These are phyloP conservation scores for Coreoperca whiteheadi DNA, from an alignment of 2,113 vertebrate genomes.

Conservation along the genomic window DNA sequence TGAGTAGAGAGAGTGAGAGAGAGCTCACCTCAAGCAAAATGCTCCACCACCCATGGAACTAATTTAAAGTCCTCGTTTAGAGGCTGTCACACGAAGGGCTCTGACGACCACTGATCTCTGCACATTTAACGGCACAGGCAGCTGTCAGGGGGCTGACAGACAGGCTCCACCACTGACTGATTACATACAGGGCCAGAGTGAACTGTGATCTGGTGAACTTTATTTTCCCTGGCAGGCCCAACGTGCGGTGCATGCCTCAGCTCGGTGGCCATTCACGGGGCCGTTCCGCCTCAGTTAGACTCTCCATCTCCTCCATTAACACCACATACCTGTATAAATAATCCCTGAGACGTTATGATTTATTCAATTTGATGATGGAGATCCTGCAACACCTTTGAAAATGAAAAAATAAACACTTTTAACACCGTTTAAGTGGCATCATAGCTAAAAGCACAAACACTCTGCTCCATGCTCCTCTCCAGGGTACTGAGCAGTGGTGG, in stretches of 20 bases:
- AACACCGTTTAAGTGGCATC: slow-evolving; percentile 49
- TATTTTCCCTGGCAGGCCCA: slow-evolving; percentile 83
- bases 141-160: slow-evolving; percentile 80
- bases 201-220: slow-evolving; percentile 86
- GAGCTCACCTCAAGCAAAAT: slow-evolving; percentile 64
- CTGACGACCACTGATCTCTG: slow-evolving; percentile 80
- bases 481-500: neutral
- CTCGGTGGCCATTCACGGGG: slow-evolving; percentile 45
- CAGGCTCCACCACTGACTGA: slow-evolving; percentile 82
- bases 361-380: slow-evolving; percentile 70
- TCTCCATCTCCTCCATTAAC: slow-evolving; percentile 77
- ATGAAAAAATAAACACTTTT: slow-evolving; percentile 74
- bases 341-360: slow-evolving; percentile 69
- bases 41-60: slow-evolving; percentile 82
- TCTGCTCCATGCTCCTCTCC: slow-evolving; percentile 12
- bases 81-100: slow-evolving; percentile 77
- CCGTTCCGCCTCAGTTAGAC: slow-evolving; percentile 34
- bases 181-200: slow-evolving; percentile 79
- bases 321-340: slow-evolving; percentile 57
- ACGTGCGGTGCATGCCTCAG: slow-evolving; percentile 78
- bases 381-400: slow-evolving; percentile 68
- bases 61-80: slow-evolving; percentile 84
- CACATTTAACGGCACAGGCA: slow-evolving; percentile 75
- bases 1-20: slow-evolving; percentile 17
- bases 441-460: slow-evolving; percentile 37